Evolutionary conservation across 2,797 vertebrate genomes (phyloP).

Genomic region (Lagocephalus sceleratus): DNA sequence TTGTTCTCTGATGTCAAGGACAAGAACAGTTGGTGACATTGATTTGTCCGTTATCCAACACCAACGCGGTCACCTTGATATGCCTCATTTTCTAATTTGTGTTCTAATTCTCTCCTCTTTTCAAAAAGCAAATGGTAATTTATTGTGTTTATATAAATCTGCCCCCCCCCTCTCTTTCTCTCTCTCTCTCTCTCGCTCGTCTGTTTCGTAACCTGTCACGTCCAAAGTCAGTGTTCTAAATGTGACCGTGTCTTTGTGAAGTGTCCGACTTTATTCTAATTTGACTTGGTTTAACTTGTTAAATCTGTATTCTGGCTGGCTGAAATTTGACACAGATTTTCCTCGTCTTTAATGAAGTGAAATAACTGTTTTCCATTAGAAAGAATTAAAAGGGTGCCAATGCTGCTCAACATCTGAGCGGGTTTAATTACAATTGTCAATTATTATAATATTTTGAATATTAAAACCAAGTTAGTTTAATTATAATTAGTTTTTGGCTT

Average conservation of each 20-base stretch:
- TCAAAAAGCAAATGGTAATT: slow-evolving; percentile 37
- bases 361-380: slow-evolving; percentile 73
- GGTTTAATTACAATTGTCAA: slow-evolving; percentile 70
- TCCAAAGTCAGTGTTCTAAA: slow-evolving; percentile 45
- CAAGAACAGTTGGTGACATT: slow-evolving; percentile 19
- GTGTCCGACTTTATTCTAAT: slow-evolving; percentile 51
- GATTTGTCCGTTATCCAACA: slow-evolving; percentile 13
- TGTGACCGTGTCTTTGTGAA: slow-evolving; percentile 30
- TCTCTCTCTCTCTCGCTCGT: slow-evolving; percentile 34
- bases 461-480: slow-evolving; percentile 67
- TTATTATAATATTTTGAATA: slow-evolving; percentile 65
- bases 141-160: slow-evolving; percentile 40
- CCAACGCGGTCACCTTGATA: slow-evolving; percentile 38
- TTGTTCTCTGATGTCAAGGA: slow-evolving; percentile 11
- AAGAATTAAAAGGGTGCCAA: slow-evolving; percentile 49
- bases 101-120: slow-evolving; percentile 28
- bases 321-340: slow-evolving; percentile 62
- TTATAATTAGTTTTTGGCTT: slow-evolving; percentile 68
- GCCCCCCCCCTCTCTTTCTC: too few species aligned
- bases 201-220: slow-evolving; percentile 45
- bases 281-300: slow-evolving; percentile 66
- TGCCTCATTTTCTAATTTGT: slow-evolving; percentile 32
- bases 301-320: slow-evolving; percentile 55
- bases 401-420: slow-evolving; percentile 54
- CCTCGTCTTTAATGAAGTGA: slow-evolving; percentile 69